Base-by-base conservation (phyloP, 2,797 vertebrate genomes). In the Heliangelus exortis region DNA sequence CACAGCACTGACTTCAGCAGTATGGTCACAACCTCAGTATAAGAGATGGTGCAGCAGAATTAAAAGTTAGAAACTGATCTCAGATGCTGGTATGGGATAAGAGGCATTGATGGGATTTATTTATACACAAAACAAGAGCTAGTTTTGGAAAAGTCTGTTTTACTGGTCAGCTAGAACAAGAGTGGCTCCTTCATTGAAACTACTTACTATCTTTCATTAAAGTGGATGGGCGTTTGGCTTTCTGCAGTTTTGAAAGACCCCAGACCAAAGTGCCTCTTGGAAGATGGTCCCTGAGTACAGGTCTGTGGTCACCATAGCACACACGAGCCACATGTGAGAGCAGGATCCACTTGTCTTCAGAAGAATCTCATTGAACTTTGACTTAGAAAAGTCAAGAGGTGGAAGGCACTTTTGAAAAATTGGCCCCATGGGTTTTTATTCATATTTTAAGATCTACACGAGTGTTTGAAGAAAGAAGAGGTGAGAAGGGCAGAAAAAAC, bases 401-500 rank as follows among this genome's bases (percentile, higher is more conserved):
- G 67, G 55, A 87, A 95, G 77, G 43, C 92, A 43, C 71, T 84
- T 96, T 79, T 87, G 48, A 94, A 95, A 93, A 91, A 96, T 93
- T 92, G 80, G 50, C 63, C 92, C 80, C 86, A 10, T 74, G 75
- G 86, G 90, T 21, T 91, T 92, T 82, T 39, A 67, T 79, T 87
- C 45, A 4, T 93, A 71, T 95, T 95, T 95, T 79, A 90, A 95
- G 90, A 76, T n/a, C 86, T 72, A 48, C 74, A 53, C 51, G 50
- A 88, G 20, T 55, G 62, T 95, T 92, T 93, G 94, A 96, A 96
- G 74, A 74, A 82, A 63, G 88, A 84, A 89, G 88, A 95, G 96
- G 96, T 96, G 92, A 96, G 92, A 90, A 96, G 95, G 96, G 94
- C 95, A 96, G 59, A 71, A 95, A 21, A 96, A 71, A 16, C 88